Conservation (phyloP, 2,113 vertebrate species). For the Heterochromis multidens region DNA sequence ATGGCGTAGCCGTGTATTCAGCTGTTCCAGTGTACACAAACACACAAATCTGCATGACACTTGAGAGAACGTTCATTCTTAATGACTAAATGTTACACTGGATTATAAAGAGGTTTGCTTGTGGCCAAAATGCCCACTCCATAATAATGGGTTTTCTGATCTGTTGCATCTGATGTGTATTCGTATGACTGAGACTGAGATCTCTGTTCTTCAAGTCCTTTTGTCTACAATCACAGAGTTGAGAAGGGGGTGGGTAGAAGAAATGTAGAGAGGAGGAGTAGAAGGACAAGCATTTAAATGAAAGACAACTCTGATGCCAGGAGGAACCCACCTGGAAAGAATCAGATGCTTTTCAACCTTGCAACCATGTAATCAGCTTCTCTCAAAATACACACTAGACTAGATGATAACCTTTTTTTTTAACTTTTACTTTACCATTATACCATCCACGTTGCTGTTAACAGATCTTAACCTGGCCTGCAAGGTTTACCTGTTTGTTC, state of each 20-base stretch:
- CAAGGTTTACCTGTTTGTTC: slow-evolving; percentile 89
- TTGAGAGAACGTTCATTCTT: background rate
- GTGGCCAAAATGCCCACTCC: background rate
- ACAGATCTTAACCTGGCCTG: background rate
- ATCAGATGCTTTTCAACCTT: slow-evolving; percentile 34
- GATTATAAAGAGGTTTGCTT: background rate
- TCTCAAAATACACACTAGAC: background rate
- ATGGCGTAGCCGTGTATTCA: slow-evolving; percentile 53
- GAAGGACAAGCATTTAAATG: slow-evolving; percentile 57
- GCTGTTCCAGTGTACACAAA: slow-evolving; percentile 55
- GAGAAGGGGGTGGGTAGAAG: background rate
- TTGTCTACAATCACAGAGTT: slow-evolving; percentile 5
- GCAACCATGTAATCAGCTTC: slow-evolving; percentile 40
- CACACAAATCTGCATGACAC: slow-evolving; percentile 34
- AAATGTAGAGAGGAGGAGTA: background rate
- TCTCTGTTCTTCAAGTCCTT: background rate
- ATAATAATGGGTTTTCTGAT: background rate
- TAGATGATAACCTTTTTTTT: background rate
- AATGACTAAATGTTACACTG: background rate
- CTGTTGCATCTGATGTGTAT: background rate
- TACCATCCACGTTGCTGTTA: background rate
- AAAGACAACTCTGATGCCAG: slow-evolving; percentile 54
- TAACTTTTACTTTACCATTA: background rate
- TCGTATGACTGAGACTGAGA: background rate
- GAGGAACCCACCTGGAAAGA: slow-evolving; percentile 59